Conservation (phyloP, 2,888 invertebrate genomes). For the Chorisops tibialis region DNA sequence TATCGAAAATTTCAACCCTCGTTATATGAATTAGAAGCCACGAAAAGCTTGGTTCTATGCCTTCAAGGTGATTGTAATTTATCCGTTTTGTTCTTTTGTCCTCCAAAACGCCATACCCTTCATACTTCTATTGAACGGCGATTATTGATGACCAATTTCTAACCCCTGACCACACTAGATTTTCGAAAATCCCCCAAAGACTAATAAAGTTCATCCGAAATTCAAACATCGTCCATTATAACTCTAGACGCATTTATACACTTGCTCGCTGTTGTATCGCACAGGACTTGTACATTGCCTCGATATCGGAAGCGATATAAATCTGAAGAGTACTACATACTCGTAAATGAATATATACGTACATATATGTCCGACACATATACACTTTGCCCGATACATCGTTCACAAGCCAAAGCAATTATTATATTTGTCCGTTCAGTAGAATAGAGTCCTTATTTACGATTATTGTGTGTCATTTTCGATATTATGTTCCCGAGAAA, state of each 20-base stretch:
- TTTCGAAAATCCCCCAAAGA: slow-evolving; percentile 27
- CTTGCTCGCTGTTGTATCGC: neutral
- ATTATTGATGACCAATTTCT: slow-evolving; percentile 18
- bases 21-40: slow-evolving; percentile 17
- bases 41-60: slow-evolving; percentile 4
- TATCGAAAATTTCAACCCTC: neutral
- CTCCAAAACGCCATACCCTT: neutral
- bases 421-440: slow-evolving; percentile 30
- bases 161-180: slow-evolving; percentile 12
- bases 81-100: neutral
- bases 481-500: slow-evolving; percentile 10
- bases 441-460: slow-evolving; percentile 30
- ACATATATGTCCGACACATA: too few species aligned
- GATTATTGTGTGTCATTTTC: slow-evolving; percentile 29
- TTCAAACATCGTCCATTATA: slow-evolving; percentile 33
- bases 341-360: neutral
- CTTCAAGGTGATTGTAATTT: slow-evolving; percentile 5
- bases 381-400: neutral
- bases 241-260: slow-evolving; percentile 30
- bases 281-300: neutral
- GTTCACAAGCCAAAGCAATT: slow-evolving; percentile 29
- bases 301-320: too few species aligned
- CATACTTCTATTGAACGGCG: slow-evolving; percentile 11
- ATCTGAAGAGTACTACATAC: neutral
- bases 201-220: slow-evolving; percentile 33